Conservation (phyloP, 1,140 invertebrate species). For the Habropoda laboriosa region DNA sequence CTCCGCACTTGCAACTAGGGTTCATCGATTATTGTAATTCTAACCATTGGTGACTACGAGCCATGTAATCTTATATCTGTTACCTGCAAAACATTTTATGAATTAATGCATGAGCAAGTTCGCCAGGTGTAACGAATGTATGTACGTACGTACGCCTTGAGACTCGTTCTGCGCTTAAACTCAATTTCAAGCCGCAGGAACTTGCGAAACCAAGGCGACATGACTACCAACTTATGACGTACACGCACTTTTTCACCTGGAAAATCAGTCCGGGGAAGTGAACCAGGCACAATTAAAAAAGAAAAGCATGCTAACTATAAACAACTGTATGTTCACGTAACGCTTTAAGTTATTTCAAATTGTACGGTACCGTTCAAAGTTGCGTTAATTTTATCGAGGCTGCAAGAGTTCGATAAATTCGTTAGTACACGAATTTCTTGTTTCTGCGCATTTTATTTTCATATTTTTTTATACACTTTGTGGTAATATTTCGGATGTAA, state of each 20-base stretch:
- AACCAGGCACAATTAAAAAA: neutral
- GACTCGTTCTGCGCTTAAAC: slow-evolving; percentile 17
- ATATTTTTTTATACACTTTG: too few relatives aligned
- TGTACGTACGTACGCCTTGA: slow-evolving; percentile 5
- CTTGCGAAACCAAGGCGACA: slow-evolving; percentile 35
- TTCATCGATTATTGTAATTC: slow-evolving; percentile 20
- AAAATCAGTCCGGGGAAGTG: neutral
- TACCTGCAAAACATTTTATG: slow-evolving; percentile 45
- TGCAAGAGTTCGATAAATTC: too few relatives aligned
- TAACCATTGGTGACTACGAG: slow-evolving; percentile 34
- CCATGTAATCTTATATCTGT: neutral
- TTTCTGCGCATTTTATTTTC: too few relatives aligned
- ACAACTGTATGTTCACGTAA: too few relatives aligned
- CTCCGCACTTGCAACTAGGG: too few relatives aligned
- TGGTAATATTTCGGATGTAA: too few relatives aligned
- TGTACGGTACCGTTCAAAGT: too few relatives aligned
- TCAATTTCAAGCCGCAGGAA: slow-evolving; percentile 46
- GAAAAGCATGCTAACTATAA: too few relatives aligned
- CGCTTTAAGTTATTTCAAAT: too few relatives aligned
- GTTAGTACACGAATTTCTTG: too few relatives aligned
- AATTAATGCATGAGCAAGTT: slow-evolving; percentile 44
- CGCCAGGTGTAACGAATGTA: slow-evolving; percentile 19
- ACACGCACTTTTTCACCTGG: neutral
- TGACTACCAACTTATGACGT: neutral
- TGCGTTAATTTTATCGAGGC: too few relatives aligned